These are phyloP conservation scores for Xanthia togata DNA, from an alignment of 2,888 invertebrate genomes.

Conservation along the genomic window DNA sequence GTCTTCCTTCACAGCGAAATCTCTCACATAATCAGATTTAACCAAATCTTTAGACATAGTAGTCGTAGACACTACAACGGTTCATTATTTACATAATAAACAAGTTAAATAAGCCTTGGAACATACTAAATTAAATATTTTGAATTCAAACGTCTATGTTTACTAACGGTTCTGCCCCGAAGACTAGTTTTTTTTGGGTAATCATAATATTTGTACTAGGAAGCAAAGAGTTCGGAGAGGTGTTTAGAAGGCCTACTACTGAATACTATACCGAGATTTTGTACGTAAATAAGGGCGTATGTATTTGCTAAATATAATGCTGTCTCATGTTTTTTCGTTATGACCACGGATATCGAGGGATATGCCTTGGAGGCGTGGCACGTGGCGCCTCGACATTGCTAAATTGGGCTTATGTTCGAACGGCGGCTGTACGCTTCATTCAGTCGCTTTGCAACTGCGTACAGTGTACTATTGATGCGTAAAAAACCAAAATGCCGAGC, in stretches of 20 bases:
- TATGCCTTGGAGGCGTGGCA: no score
- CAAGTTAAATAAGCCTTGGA: constrained; percentile 43
- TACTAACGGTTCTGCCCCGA: constrained; percentile 45
- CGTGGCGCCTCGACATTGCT: no score
- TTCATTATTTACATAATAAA: constrained; percentile 29
- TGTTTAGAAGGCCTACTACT: neutral
- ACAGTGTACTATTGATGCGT: no score
- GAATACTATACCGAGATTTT: neutral
- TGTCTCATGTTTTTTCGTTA: neutral
- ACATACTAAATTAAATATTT: constrained; percentile 38
- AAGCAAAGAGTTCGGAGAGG: constrained; percentile 28
- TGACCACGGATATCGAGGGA: no score
- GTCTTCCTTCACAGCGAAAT: constrained; percentile 12
- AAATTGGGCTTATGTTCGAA: no score
- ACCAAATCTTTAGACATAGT: constrained; percentile 34
- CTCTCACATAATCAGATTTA: constrained; percentile 21
- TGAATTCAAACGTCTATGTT: neutral
- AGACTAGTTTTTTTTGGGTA: constrained; percentile 26
- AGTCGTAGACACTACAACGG: constrained; percentile 29
- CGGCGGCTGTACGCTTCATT: no score
- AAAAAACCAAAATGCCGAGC: no score
- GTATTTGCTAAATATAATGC: neutral
- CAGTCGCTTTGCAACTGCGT: no score
- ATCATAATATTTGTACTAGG: constrained; percentile 38
- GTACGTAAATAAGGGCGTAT: neutral